Percentiles rank a stretch among this genome's conserved stretches.
Conservation (phyloP, 2,113 vertebrate genomes). For the Uria aalge region DNA sequence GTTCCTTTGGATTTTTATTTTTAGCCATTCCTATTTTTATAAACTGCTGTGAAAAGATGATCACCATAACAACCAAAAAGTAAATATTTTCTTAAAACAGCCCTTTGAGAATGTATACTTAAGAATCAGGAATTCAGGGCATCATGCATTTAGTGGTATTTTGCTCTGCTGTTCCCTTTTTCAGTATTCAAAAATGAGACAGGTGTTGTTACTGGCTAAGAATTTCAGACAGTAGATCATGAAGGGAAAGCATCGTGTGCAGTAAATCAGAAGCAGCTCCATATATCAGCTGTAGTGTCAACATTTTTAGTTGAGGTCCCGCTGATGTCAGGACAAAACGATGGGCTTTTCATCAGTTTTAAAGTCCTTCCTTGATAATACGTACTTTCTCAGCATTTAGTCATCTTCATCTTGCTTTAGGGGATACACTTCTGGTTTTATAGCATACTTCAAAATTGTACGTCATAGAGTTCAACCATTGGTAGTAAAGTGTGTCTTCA, state of each 20-base stretch:
- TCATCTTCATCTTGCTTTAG: neutral
- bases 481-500: neutral
- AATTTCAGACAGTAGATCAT: neutral
- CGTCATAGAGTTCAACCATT: fast-evolving
- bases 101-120: slow-evolving; percentile 33
- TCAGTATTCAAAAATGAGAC: neutral
- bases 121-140: slow-evolving; percentile 40
- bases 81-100: slow-evolving; percentile 66
- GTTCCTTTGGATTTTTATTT: slow-evolving; percentile 61
- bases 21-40: slow-evolving; percentile 65
- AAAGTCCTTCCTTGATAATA: neutral
- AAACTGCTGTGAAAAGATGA: slow-evolving; percentile 55
- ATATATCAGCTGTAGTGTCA: neutral
- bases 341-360: neutral
- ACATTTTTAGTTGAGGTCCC: neutral
- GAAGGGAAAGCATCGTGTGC: neutral
- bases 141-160: neutral
- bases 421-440: neutral
- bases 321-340: neutral
- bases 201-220: neutral
- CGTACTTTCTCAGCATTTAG: neutral
- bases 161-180: neutral
- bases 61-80: slow-evolving; percentile 58
- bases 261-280: neutral
- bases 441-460: neutral